A percentile compares a stretch with the other conserved stretches of the same genome.
These are phyloP conservation scores for Agrotis clavis DNA, from an alignment of 2,888 invertebrate species.

Conservation along the genomic window DNA sequence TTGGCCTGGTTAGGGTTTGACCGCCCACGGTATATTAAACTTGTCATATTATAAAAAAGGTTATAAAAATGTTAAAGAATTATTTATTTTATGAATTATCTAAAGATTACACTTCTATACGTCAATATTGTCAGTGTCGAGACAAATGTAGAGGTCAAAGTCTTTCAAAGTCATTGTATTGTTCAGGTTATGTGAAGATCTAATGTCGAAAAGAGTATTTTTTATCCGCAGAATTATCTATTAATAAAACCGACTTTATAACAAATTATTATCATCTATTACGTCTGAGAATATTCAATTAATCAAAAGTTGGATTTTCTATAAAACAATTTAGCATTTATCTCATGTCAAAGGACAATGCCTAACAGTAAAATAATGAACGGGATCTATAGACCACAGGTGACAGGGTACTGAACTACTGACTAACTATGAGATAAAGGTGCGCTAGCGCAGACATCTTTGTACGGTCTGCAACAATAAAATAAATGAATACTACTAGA, in stretches of 20 bases:
- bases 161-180: neutral
- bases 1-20: too few relatives aligned
- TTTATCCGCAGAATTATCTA: neutral
- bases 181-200: neutral
- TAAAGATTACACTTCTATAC: too few relatives aligned
- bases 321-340: slow-evolving; percentile 23
- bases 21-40: too few relatives aligned
- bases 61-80: too few relatives aligned
- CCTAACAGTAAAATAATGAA: slow-evolving; percentile 43
- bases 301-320: slow-evolving; percentile 14
- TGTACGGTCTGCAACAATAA: slow-evolving; percentile 24
- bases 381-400: slow-evolving; percentile 39
- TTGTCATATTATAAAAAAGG: too few relatives aligned
- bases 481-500: too few relatives aligned
- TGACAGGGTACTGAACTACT: slow-evolving; percentile 48
- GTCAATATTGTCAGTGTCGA: neutral
- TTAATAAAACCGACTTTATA: neutral
- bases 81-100: too few relatives aligned
- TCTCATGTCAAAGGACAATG: slow-evolving; percentile 48
- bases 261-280: neutral
- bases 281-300: neutral
- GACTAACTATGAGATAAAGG: slow-evolving; percentile 41
- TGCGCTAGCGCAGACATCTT: slow-evolving; percentile 39
- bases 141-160: neutral
- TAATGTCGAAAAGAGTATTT: neutral